phyloP scores from a whole-genome alignment of 2,113 vertebrate genomes.

The Carlito syrichta region DNA sequence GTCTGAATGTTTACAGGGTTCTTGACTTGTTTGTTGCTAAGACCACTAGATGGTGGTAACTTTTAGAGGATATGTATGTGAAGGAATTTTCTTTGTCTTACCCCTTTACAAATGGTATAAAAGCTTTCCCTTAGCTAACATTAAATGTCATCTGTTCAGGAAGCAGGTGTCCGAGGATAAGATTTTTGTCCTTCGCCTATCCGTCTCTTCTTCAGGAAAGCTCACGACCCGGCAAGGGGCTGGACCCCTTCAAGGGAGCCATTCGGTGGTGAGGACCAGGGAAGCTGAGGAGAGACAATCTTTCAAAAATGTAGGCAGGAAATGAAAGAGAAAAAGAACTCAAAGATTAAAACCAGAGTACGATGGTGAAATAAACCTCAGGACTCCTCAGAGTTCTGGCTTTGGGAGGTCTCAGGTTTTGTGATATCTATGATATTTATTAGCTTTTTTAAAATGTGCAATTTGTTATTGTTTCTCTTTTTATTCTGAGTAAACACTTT shows the following conservation, averaged over 20 bases:
- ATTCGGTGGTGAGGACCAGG: not conserved
- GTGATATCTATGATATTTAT: not conserved
- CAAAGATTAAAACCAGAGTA: not conserved
- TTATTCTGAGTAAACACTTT: not conserved
- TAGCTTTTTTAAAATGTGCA: not conserved
- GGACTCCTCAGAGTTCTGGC: not conserved
- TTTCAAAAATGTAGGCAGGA: not conserved
- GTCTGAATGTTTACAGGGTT: too few relatives aligned
- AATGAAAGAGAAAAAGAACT: not conserved
- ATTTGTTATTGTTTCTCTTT: not conserved
- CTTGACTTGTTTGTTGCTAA: too few relatives aligned
- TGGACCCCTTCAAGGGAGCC: not conserved
- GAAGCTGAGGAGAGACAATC: not conserved
- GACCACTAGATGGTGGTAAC: too few relatives aligned
- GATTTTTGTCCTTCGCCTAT: too few relatives aligned
- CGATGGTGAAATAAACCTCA: not conserved
- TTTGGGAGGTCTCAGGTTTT: not conserved
- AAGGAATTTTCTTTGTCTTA: too few relatives aligned
- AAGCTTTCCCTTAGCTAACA: too few relatives aligned
- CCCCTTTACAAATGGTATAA: too few relatives aligned
- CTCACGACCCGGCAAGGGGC: too few relatives aligned
- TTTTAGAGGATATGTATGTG: too few relatives aligned
- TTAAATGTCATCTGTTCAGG: too few relatives aligned
- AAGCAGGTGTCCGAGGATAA: too few relatives aligned
- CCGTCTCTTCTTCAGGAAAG: too few relatives aligned